Evolutionary conservation across 2,797 vertebrate species (phyloP), one percentile per base, ranked within the genome.

Genomic region (Schizothorax lantsangensis): DNA sequence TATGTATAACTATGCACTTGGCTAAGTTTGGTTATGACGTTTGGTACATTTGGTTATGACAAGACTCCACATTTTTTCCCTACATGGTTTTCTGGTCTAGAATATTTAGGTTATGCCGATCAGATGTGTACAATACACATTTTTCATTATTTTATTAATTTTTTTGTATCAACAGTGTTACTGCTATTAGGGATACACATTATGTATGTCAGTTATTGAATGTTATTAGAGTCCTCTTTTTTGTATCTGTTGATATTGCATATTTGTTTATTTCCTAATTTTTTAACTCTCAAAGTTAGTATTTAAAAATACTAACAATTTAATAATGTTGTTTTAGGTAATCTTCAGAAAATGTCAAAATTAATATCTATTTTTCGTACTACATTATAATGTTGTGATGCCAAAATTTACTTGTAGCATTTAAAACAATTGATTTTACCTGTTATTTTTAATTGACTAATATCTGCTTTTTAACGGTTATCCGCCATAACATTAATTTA

Each of bases 101-200:
- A 84, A 62, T 62, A 62, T 26, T 62, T 62, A 26, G 23, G 57
- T 86, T 71, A 45, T 86, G 36, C 80, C 69, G 6, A n/a, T 85
- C 21, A 73, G 54, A 85, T 73, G 43, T 85, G 79, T 47, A 83
- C 23, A 86, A 78, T 68, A 49, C 26, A 62, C 10, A 5, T 62
- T 26, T 62, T 52, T 59, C n/a, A 59, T n/a, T 59, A 11, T 9
- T 21, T 2, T 6, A 43, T 43, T 11, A 0, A 43, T 43, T 43
- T 43, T 5, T 59, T 59, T 59, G n/a, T 17, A 33, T 66, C 30
- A 66, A 17, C 80, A 54, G 23, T 72, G 40, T 15, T 49, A 11
- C 15, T 33, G 14, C 5, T 52, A 33, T 75, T 75, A 33, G 17
- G 15, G 17, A 75, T 52, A 3, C 26, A 19, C 26, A 52, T 47